Conservation (phyloP, 1,140 invertebrate species). For the Anthonomus grandis region DNA sequence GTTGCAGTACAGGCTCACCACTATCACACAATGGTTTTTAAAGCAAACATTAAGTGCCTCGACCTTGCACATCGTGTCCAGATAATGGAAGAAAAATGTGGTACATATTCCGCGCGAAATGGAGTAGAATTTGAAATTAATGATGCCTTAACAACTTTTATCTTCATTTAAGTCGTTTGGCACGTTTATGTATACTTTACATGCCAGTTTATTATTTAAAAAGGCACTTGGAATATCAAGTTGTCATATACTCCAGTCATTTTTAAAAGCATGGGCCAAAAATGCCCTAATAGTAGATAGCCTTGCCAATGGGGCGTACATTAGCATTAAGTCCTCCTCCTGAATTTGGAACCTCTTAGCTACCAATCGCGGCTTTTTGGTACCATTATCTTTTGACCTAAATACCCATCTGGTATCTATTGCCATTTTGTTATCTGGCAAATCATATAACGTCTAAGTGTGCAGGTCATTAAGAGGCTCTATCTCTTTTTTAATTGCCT, state of each 20-base stretch:
- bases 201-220: conserved; percentile 48
- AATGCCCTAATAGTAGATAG: conserved; percentile 29
- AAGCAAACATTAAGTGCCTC: no score
- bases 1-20: no score
- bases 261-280: conserved; percentile 24
- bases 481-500: conserved; percentile 37
- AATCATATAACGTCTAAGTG: background rate
- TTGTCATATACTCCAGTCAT: conserved; percentile 32
- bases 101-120: no score
- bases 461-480: conserved; percentile 39
- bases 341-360: conserved; percentile 48
- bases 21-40: no score
- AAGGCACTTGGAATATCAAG: conserved; percentile 48
- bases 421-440: conserved; percentile 13
- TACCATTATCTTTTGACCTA: conserved; percentile 3
- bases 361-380: conserved; percentile 40
- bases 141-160: no score
- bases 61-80: no score
- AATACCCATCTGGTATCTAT: conserved; percentile 10
- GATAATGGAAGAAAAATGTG: no score
- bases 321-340: conserved; percentile 47
- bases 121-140: no score
- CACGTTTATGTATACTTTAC: conserved; percentile 47
- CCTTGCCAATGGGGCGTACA: conserved; percentile 44
- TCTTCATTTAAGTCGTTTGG: no score